Conservation (phyloP, 2,113 vertebrate genomes). For the Capreolus pygargus region DNA sequence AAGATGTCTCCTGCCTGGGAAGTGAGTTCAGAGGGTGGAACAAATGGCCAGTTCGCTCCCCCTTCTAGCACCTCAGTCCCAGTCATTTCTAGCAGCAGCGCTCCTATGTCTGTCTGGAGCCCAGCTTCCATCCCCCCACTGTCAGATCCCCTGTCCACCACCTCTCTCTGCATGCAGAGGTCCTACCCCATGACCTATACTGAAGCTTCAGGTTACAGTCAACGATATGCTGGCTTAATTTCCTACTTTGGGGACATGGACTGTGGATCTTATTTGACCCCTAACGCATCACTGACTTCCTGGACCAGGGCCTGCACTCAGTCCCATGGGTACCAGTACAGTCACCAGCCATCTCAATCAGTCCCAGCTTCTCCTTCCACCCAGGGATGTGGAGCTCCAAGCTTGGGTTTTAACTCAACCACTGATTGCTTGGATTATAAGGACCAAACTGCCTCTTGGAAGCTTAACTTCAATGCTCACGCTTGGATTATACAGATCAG, state of each 20-base stretch:
- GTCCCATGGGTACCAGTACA: constrained; percentile 96
- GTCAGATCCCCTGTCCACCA: constrained; percentile 94
- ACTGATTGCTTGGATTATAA: constrained; percentile 99
- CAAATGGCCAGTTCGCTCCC: constrained; percentile 94
- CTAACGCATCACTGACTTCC: constrained; percentile 98
- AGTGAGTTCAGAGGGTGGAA: constrained; percentile 94
- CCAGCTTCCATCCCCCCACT: constrained; percentile 98
- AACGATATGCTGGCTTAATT: constrained; percentile 95
- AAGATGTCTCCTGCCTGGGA: constrained; percentile 93
- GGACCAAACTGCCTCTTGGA: constrained; percentile 97
- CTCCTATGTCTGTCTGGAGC: constrained; percentile 97
- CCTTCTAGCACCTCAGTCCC: constrained; percentile 91
- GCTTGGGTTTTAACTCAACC: constrained; percentile 94
- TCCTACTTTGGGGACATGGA: constrained; percentile 98
- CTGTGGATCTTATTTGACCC: constrained; percentile 97
- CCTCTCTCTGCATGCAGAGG: constrained; percentile 98
- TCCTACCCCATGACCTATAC: constrained; percentile 98
- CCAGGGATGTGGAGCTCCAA: constrained; percentile 94
- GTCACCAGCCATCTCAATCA: constrained; percentile 97
- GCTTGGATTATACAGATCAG: constrained; percentile 99
- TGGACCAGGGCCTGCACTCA: constrained; percentile 91
- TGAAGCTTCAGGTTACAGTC: constrained; percentile 96
- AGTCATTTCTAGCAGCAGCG: constrained; percentile 89
- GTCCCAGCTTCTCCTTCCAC: constrained; percentile 93
- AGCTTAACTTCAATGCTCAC: constrained; percentile 99